Evolutionary conservation across 2,888 invertebrate species (phyloP), one percentile per base, ranked within the genome.

Genomic region (Patella pellucida): DNA sequence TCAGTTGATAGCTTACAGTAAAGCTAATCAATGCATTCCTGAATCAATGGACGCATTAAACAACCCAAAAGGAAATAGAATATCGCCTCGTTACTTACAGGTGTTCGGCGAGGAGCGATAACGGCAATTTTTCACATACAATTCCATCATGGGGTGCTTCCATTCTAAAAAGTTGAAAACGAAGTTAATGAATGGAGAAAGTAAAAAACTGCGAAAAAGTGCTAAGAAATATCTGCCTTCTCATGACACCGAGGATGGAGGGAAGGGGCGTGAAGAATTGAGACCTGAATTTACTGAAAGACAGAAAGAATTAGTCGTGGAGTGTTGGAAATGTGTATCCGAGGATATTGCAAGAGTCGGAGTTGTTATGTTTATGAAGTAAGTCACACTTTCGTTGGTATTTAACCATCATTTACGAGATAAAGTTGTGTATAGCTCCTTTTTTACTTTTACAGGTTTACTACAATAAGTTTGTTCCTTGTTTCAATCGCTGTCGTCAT

Each of bases 321-420:
- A 85, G 41, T 83, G 85, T 14, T 87, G 87, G 87, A 80, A 81
- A 52, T 79, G 83, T 9, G 81, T 87, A 14, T 84, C 85, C 67
- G 79, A 84, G 70, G 86, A 87, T 71, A 85, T 87, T 73, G 82
- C 85, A 50, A 83, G 80, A 73, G 85, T 87, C 15, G 87, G 87
- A 52, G 83, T 87, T n/a, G 80, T 83, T 62, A 85, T 86, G 85
- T 85, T 87, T 74, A 86, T 85, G 81, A 85, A 83, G 87, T 87
- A 78, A 85, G 83, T 84, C 41, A 41, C 41, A 41, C 7, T 41
- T 41, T 41, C 41, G 9, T 41, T 41, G 9, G 7, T 41, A 41
- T 3, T 41, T 41, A 9, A 41, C 41, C 7, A 41, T 41, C 1
- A 9, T 41, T 41, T 41, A 41, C 1, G 41, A 41, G 41, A 41